A percentile compares a stretch with the other conserved stretches of the same genome.
Conservation (phyloP, 2,113 vertebrate species). For the Syngnathoides biaculeatus region DNA sequence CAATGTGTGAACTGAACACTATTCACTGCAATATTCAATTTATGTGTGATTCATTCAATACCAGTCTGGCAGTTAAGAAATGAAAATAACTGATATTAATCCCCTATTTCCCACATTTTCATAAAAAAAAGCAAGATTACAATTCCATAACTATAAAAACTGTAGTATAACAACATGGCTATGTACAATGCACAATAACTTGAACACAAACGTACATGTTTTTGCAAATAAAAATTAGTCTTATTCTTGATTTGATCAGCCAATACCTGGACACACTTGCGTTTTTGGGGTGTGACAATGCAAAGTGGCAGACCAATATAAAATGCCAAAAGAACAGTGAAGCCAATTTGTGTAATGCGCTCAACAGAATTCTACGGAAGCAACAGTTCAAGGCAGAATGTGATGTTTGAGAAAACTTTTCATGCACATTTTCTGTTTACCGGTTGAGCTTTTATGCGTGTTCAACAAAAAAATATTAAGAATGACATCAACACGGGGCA, state of each 20-base stretch:
- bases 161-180: conserved; percentile 79
- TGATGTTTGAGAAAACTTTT: not conserved
- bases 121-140: conserved; percentile 65
- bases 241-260: not conserved
- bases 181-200: conserved; percentile 91
- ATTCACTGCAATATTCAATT: conserved; percentile 35
- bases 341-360: not conserved
- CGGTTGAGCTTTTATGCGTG: not conserved
- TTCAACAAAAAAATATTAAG: not conserved
- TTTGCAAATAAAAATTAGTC: conserved; percentile 62
- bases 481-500: not conserved
- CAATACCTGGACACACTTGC: not conserved
- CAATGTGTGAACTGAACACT: conserved; percentile 36
- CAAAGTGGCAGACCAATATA: not conserved
- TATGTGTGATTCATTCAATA: conserved; percentile 16
- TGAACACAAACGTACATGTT: conserved; percentile 85
- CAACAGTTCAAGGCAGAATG: not conserved
- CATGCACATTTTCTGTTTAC: conserved; percentile 1
- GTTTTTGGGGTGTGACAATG: not conserved
- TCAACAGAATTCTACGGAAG: not conserved
- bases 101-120: conserved; percentile 38
- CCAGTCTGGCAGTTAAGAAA: conserved; percentile 21
- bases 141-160: conserved; percentile 88
- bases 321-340: not conserved
- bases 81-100: conserved; percentile 29